Percentiles rank a stretch among this genome's conserved stretches.
Conservation (phyloP, 2,113 vertebrate species). For the Desmodus rotundus region DNA sequence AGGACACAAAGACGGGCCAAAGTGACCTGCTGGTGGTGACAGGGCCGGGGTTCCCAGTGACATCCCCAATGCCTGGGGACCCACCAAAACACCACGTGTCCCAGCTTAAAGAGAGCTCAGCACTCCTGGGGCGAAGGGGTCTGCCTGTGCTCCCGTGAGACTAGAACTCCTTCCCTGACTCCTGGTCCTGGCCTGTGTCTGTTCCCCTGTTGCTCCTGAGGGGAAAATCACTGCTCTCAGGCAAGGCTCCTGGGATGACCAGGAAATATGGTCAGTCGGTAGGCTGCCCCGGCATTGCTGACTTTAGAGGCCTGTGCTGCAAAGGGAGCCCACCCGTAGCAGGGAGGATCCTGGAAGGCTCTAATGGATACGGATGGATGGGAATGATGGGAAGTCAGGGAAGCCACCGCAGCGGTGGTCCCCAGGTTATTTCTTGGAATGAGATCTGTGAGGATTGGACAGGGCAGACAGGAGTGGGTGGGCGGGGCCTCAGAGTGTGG, state of each 20-base stretch:
- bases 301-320: not conserved
- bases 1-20: not conserved
- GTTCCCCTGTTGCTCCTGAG: no score
- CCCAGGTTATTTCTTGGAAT: not conserved
- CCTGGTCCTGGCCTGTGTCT: not conserved
- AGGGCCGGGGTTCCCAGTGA: not conserved
- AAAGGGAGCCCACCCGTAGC: not conserved
- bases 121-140: not conserved
- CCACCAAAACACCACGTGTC: not conserved
- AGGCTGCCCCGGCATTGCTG: not conserved
- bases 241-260: not conserved
- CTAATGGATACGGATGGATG: not conserved
- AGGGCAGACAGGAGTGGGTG: not conserved
- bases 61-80: not conserved
- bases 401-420: not conserved
- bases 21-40: not conserved
- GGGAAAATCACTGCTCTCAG: not conserved
- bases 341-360: not conserved
- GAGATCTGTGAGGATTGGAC: not conserved
- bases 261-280: not conserved
- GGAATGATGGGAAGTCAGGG: not conserved
- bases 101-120: not conserved
- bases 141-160: not conserved
- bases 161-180: not conserved
- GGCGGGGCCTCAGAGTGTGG: not conserved